Conservation (phyloP, 2,797 vertebrate species). For the Vireo griseus region DNA sequence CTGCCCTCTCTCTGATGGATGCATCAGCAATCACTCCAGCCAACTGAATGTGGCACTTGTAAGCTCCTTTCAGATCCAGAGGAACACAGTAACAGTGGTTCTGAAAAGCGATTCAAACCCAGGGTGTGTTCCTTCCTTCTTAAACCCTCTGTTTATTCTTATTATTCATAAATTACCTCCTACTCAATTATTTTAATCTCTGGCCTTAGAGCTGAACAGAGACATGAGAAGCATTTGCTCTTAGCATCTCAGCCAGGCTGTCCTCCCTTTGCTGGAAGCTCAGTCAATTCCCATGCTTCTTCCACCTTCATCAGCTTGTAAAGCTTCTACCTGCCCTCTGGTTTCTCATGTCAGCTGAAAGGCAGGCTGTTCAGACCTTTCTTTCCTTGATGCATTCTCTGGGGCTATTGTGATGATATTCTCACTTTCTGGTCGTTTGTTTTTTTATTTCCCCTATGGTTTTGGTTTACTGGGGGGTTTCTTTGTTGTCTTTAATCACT, state of each 20-base stretch:
- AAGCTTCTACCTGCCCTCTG: background rate
- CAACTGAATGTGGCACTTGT: background rate
- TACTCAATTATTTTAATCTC: background rate
- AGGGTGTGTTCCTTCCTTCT: background rate
- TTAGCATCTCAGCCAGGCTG: background rate
- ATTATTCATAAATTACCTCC: background rate
- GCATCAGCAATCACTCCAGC: background rate
- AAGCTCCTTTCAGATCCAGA: background rate
- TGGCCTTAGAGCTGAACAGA: background rate
- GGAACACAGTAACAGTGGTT: background rate
- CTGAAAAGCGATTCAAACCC: background rate
- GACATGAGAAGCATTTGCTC: background rate
- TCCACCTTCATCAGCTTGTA: background rate
- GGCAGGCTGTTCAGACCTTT: background rate
- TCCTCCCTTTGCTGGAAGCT: background rate
- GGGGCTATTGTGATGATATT: background rate
- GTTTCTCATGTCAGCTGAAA: background rate
- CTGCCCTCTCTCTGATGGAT: background rate
- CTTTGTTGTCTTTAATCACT: background rate
- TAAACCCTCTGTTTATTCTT: background rate
- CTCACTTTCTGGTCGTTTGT: background rate
- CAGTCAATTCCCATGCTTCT: background rate
- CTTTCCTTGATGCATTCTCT: background rate
- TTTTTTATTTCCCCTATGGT: background rate
- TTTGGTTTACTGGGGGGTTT: background rate